These are phyloP conservation scores for Numenius arquata DNA, from an alignment of 2,113 vertebrate species.

Conservation along the genomic window DNA sequence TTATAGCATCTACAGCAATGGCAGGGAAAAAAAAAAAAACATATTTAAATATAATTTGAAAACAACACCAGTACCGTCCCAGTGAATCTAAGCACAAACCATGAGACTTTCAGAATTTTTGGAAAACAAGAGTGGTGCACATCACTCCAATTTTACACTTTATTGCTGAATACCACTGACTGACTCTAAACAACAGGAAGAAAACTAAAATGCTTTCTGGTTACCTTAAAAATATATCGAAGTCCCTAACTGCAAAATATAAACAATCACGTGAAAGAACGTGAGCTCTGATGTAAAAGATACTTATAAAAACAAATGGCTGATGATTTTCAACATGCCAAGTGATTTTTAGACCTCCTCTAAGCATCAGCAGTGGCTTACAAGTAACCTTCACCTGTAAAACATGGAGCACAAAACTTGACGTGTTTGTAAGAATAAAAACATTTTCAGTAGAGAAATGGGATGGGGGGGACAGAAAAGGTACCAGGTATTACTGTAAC, in stretches of 20 bases:
- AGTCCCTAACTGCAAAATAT: neutral
- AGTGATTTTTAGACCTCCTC: neutral
- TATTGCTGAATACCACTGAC: neutral
- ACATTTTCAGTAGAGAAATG: neutral
- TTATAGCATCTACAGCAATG: slow-evolving; percentile 87
- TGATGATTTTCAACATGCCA: neutral
- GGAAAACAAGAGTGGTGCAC: neutral
- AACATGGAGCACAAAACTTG: accelerated
- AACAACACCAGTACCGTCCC: neutral
- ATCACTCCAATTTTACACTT: neutral
- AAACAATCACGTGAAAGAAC: neutral
- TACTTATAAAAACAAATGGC: neutral
- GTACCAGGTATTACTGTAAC: neutral
- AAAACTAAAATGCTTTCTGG: neutral
- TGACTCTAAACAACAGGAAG: neutral
- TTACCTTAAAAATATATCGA: neutral
- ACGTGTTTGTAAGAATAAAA: neutral
- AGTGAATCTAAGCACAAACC: neutral
- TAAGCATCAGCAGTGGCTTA: neutral
- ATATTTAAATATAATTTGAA: neutral
- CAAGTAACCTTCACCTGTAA: neutral
- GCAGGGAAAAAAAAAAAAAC: neutral
- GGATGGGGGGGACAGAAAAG: neutral
- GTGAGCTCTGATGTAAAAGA: neutral
- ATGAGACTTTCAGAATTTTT: neutral